These are phyloP conservation scores for Pelagia noctiluca DNA, from an alignment of 30 jellyfish, hydroid and myxozoan species.

Conservation along the genomic window DNA sequence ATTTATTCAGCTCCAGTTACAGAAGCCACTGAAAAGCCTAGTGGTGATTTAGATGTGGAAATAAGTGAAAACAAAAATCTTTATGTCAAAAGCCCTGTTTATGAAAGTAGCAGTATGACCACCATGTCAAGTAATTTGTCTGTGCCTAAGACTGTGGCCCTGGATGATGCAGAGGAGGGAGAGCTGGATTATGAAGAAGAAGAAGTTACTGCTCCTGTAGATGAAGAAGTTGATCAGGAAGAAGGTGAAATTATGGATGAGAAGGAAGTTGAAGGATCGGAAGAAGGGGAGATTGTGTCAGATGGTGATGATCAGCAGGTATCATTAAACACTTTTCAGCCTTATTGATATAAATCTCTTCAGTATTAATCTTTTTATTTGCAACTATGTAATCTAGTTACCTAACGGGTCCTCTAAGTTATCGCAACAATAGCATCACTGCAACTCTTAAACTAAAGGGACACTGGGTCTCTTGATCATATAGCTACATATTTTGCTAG, in stretches of 20 bases:
- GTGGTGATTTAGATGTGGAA: no score
- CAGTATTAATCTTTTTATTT: no score
- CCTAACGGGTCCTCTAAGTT: no score
- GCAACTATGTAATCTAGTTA: no score
- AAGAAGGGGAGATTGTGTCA: slow-evolving; percentile 92
- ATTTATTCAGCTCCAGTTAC: no score
- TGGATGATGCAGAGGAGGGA: slow-evolving; percentile 94
- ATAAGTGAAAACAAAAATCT: not conserved
- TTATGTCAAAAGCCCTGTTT: not conserved
- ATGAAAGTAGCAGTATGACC: not conserved
- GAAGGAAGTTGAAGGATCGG: slow-evolving; percentile 72
- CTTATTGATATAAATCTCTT: no score
- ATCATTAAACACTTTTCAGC: no score
- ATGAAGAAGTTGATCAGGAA: slow-evolving; percentile 43
- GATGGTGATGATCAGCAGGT: slow-evolving; percentile 77
- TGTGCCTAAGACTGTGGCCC: slow-evolving; percentile 45
- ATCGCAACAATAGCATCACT: no score
- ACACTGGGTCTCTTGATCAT: no score
- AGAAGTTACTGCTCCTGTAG: slow-evolving; percentile 19
- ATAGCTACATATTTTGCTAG: no score
- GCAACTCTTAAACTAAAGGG: no score
- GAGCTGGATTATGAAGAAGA: slow-evolving; percentile 98
- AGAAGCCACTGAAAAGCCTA: no score
- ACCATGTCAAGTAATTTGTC: not conserved
- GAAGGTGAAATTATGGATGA: slow-evolving; percentile 71